Conservation (phyloP, 2,797 vertebrate species). For the Avahi laniger region DNA sequence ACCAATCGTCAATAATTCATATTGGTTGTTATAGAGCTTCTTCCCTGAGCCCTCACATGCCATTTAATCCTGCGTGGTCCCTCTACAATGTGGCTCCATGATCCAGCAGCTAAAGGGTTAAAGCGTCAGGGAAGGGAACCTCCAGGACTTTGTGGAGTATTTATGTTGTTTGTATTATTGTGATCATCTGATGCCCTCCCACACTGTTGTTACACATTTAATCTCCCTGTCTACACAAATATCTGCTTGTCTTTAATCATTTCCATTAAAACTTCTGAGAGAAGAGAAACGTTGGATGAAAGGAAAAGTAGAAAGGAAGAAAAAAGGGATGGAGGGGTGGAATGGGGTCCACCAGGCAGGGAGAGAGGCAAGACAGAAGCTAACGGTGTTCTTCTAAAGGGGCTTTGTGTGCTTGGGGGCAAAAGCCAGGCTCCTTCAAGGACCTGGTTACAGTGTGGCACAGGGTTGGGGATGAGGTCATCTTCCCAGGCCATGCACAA, state of each 20-base stretch:
- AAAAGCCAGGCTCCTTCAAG: not conserved
- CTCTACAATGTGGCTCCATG: too few species aligned
- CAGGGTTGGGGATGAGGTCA: not conserved
- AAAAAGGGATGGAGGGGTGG: not conserved
- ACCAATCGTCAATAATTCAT: not conserved
- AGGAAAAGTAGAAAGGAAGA: not conserved
- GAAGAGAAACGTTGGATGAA: not conserved
- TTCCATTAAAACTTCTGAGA: not conserved
- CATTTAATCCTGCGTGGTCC: not conserved
- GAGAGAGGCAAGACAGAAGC: not conserved
- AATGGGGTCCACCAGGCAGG: not conserved
- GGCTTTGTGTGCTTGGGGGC: not conserved
- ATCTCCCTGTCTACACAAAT: not conserved
- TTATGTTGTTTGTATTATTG: not conserved
- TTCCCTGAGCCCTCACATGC: not conserved
- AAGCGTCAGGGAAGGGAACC: not conserved
- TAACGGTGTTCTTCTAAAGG: not conserved
- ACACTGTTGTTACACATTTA: not conserved
- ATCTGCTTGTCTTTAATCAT: not conserved
- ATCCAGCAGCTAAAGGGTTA: not conserved
- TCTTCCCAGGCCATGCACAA: not conserved
- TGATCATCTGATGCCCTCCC: not conserved
- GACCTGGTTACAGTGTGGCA: not conserved
- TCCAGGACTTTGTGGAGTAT: not conserved
- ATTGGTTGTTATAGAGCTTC: not conserved